Conservation (phyloP, 2,113 vertebrate species). For the Antechinus stuartii region DNA sequence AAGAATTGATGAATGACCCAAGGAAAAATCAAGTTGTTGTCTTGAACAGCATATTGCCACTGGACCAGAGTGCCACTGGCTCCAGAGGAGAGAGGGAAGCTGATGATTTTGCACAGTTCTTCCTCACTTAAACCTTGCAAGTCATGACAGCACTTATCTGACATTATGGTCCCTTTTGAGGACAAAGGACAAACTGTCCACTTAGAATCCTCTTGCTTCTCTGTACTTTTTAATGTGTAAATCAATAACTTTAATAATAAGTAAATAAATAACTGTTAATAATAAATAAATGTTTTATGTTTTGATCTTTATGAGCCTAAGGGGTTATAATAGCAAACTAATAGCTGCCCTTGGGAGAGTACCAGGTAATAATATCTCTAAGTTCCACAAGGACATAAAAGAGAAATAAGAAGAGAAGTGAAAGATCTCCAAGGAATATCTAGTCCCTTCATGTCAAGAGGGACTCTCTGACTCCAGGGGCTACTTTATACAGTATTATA, state of each 20-base stretch:
- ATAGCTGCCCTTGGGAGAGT: neutral
- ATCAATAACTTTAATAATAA: neutral
- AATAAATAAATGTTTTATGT: neutral
- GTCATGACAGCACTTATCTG: no score
- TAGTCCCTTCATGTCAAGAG: neutral
- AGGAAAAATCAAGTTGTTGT: neutral
- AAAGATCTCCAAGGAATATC: neutral
- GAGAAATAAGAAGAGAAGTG: neutral
- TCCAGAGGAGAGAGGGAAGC: no score
- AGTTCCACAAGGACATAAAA: neutral
- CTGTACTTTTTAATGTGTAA: neutral
- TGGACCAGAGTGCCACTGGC: no score
- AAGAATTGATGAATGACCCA: neutral
- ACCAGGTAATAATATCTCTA: neutral
- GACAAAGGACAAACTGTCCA: no score
- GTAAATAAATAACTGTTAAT: no score
- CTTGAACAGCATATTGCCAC: no score
- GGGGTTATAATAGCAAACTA: neutral
- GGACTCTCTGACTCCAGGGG: neutral
- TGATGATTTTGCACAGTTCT: no score
- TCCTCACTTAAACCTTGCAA: no score
- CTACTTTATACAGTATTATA: neutral
- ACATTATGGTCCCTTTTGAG: no score
- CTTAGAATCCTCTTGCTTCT: neutral
- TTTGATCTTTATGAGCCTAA: neutral